phyloP scores from a whole-genome alignment of 2,888 invertebrate species.

The Chouioia cunea region DNA sequence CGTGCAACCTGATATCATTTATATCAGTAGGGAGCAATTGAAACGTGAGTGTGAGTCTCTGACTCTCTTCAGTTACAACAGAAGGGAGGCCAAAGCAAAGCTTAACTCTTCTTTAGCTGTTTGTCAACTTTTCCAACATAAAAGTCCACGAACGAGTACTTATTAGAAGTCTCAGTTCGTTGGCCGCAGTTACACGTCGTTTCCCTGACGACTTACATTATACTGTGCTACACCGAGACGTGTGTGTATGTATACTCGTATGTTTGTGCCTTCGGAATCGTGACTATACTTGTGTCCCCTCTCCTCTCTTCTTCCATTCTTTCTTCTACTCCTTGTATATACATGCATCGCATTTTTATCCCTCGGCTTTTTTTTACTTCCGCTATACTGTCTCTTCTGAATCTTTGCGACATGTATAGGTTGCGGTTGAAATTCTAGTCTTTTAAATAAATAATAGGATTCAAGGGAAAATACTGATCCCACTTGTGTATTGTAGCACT shows the following conservation, averaged over 20 bases:
- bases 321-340: conserved; percentile 16
- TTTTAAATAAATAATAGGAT: no score
- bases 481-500: no score
- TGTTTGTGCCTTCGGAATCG: no score
- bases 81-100: not conserved
- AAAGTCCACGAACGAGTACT: conserved; percentile 10
- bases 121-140: conserved; percentile 30
- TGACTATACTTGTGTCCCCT: not conserved
- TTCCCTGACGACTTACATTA: conserved; percentile 18
- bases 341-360: conserved; percentile 27
- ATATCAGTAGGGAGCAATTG: conserved; percentile 20
- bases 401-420: not conserved
- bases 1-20: conserved; percentile 34
- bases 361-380: conserved; percentile 11
- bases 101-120: not conserved
- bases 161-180: conserved; percentile 26
- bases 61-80: not conserved
- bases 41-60: conserved; percentile 24
- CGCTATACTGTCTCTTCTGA: not conserved
- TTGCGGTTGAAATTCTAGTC: not conserved
- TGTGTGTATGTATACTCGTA: no score
- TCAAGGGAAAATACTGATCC: no score
- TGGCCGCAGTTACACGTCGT: no score
- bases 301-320: conserved; percentile 15
- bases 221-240: not conserved